phyloP scores from a whole-genome alignment of 2,113 vertebrate genomes.

The Cebidichthys violaceus region DNA sequence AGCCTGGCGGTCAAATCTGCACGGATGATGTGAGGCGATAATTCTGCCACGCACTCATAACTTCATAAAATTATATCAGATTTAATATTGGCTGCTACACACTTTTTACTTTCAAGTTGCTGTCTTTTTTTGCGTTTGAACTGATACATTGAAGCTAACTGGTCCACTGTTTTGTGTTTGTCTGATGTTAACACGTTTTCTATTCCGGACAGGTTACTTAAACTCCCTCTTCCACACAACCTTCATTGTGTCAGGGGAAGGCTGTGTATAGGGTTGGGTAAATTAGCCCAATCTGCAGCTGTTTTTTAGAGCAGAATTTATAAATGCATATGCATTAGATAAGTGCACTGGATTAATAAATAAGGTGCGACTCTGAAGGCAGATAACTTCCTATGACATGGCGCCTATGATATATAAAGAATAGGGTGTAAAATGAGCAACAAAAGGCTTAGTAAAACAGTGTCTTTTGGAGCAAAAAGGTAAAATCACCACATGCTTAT shows the following conservation, averaged over 20 bases:
- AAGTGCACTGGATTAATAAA: slow-evolving; percentile 9
- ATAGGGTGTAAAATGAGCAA: background rate
- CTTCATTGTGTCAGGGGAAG: background rate
- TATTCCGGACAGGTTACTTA: too few relatives aligned
- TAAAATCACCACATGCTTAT: slow-evolving; percentile 36
- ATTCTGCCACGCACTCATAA: background rate
- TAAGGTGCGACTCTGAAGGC: background rate
- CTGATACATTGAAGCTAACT: background rate
- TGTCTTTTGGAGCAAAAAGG: background rate
- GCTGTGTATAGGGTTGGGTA: background rate
- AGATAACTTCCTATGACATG: background rate
- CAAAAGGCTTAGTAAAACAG: background rate
- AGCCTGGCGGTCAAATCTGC: background rate
- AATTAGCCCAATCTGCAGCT: background rate
- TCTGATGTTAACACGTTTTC: background rate
- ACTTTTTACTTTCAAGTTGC: background rate
- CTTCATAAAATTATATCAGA: background rate
- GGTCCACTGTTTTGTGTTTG: background rate
- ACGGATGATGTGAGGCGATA: background rate
- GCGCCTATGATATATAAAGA: background rate
- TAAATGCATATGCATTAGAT: background rate
- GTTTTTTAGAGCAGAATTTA: background rate
- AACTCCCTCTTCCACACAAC: background rate
- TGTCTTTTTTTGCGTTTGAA: background rate
- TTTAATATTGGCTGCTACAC: background rate